A percentile compares a stretch with the other conserved stretches of the same genome.
Conservation (phyloP, 2,113 vertebrate species). For the Chinchilla lanigera region DNA sequence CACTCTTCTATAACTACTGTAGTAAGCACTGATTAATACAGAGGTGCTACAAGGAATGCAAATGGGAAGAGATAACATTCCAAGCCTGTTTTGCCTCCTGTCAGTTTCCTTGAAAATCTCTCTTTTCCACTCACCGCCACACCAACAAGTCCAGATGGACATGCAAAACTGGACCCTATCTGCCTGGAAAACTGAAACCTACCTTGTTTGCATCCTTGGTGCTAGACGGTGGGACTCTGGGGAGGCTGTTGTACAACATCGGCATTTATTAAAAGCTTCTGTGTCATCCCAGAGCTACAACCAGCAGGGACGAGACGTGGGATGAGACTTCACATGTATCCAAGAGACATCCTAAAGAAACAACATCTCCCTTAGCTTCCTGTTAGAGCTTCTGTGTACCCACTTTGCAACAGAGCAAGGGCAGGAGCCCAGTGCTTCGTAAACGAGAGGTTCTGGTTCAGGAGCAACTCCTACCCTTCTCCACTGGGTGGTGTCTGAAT, state of each 20-base stretch:
- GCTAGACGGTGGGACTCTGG: background rate
- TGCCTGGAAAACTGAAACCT: background rate
- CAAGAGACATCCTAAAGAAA: background rate
- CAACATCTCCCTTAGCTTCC: background rate
- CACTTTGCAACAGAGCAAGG: background rate
- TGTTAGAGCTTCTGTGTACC: background rate
- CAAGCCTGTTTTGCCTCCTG: conserved; percentile 62
- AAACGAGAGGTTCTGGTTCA: background rate
- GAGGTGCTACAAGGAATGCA: background rate
- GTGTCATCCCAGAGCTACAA: background rate
- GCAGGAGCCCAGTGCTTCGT: background rate
- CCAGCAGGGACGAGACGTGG: background rate
- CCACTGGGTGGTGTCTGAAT: background rate
- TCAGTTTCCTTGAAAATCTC: background rate
- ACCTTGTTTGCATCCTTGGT: conserved; percentile 53
- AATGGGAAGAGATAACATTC: conserved; percentile 44
- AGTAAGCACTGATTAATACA: background rate
- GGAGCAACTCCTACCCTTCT: background rate
- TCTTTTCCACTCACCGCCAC: background rate
- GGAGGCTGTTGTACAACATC: background rate
- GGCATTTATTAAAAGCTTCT: background rate
- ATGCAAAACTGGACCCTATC: conserved; percentile 55
- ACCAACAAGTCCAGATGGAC: background rate
- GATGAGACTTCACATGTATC: background rate
- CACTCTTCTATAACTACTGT: background rate